Percentiles rank a stretch among this genome's conserved stretches.
Evolutionary conservation across 2,888 invertebrate species (phyloP).

Genomic region (Monopis laevigella): DNA sequence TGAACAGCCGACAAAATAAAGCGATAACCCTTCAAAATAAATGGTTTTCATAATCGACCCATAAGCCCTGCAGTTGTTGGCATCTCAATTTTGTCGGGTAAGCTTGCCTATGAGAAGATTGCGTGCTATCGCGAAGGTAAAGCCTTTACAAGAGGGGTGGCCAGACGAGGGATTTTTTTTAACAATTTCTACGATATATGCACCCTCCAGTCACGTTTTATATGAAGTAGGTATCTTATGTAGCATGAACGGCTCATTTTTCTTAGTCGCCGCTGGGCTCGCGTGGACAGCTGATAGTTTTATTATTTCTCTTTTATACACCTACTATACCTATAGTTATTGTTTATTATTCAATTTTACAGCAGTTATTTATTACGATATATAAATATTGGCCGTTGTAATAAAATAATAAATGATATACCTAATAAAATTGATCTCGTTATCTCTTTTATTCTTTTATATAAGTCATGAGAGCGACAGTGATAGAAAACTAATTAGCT

Average conservation of each 20-base stretch:
- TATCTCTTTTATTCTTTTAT: too few relatives aligned
- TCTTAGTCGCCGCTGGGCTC: conserved; percentile 27
- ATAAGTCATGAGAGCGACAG: too few relatives aligned
- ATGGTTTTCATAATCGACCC: conserved; percentile 4
- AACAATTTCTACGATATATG: conserved; percentile 57
- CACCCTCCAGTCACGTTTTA: conserved; percentile 62
- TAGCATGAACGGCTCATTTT: conserved; percentile 59
- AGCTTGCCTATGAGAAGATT: conserved; percentile 8
- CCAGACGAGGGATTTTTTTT: conserved; percentile 41
- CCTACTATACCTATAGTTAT: too few relatives aligned
- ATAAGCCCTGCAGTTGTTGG: background rate
- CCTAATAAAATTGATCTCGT: too few relatives aligned
- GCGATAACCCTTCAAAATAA: conserved; percentile 8
- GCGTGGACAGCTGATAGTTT: too few relatives aligned
- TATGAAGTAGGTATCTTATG: conserved; percentile 50
- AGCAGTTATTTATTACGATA: too few relatives aligned
- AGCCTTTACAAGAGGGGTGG: conserved; percentile 8
- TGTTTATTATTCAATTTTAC: too few relatives aligned
- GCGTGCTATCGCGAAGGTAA: conserved; percentile 6
- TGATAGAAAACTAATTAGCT: too few relatives aligned
- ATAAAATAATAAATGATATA: too few relatives aligned
- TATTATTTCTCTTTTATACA: too few relatives aligned
- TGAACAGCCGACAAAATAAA: too few relatives aligned
- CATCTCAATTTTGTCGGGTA: conserved; percentile 10
- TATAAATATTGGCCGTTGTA: too few relatives aligned